Base-by-base conservation (phyloP, 2,113 vertebrate species). In the Trogon surrucura region DNA sequence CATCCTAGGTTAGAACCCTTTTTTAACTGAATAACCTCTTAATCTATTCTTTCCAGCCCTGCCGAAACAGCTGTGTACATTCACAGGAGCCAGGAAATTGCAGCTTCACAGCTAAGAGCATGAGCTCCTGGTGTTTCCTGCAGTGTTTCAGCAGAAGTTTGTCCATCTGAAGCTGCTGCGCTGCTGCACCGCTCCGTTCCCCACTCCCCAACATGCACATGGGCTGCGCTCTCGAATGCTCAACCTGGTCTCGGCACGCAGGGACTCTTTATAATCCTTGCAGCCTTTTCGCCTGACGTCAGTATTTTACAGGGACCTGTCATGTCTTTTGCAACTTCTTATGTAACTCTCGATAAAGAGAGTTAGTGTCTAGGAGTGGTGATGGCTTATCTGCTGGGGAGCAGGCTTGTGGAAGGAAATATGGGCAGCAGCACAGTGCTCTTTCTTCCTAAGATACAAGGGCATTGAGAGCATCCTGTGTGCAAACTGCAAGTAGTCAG, bases 121-220 rank as follows among this genome's bases (percentile, higher is more conserved):
- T 65, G 47, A 41, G 67, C 60, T 88, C 18, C 66, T 64, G 70
- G 85, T 62, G 56, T 25, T 66, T 41, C 71, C 80, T 0, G 3
- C 90, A 85, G 85, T 41, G 34, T 36, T 83, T 44, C 54, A 77
- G 88, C 58, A 65, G 71, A 71, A 77, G 71, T n/a, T 44, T 95
- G 91, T 82, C 80, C 22, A 27, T 70, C 74, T 44, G 45, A 93
- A 72, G 82, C 62, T 1, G 1, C 20, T 22, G 66, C 66, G 60
- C 73, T 70, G 62, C 64, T 10, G 0, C 67, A n/a, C 5, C 20
- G 3, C 80, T 62, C 66, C 21, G 0, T 77, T 58, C 51, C 25
- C 58, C 0, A 0, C 1, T 0, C 45, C 38, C 32, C 81, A 53
- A 5, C 66, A 32, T 65, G 74, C 62, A 11, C 0, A 0, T 44